Base-by-base conservation (phyloP, 2,888 invertebrate species). In the Spilarctia lutea region DNA sequence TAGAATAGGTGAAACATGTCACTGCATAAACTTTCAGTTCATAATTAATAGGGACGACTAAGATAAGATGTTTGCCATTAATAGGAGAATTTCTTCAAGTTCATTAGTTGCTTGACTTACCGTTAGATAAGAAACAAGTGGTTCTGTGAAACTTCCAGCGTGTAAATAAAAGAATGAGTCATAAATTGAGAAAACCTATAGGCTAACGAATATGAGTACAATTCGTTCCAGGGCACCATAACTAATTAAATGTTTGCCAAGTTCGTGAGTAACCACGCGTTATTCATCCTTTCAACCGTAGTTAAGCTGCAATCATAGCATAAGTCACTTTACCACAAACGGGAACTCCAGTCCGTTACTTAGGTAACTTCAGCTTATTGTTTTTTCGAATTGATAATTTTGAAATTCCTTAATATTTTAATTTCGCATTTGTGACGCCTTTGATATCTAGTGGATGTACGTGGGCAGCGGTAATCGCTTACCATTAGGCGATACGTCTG, bases 191-290 rank as follows among this genome's bases (percentile, higher is more conserved):
- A 71, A 71, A 75, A 65, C 30, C 39, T 30, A n/a, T 75, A 39
- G 30, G 42, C 42, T 63, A 88, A 89, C 87, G 79, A 73, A 83
- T 70, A 89, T 87, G 79, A 72, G 82, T 70, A 77, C 81, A 86
- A 90, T 91, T 91, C 86, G 88, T 85, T 81, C 84, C 86, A 81
- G 77, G 81, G 71, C 72, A 80, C 77, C 84, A 87, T 86, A 82
- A 82, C 86, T 83, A 91, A 91, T 91, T 86, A 82, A 87, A 90
- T 89, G 88, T 90, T 91, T 88, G 80, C 86, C 78, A 88, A 91
- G 88, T 88, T 85, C 78, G 80, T 88, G 88, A 91, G 85, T 87
- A 89, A 90, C 79, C 82, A 78, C 75, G 80, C 71, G 77, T 87
- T 87, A 87, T 89, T 90, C 88, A 89, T 88, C 86, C 83, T 78